These are phyloP conservation scores for Erythrocercus mccallii DNA, from an alignment of 2,113 vertebrate species.

Conservation along the genomic window DNA sequence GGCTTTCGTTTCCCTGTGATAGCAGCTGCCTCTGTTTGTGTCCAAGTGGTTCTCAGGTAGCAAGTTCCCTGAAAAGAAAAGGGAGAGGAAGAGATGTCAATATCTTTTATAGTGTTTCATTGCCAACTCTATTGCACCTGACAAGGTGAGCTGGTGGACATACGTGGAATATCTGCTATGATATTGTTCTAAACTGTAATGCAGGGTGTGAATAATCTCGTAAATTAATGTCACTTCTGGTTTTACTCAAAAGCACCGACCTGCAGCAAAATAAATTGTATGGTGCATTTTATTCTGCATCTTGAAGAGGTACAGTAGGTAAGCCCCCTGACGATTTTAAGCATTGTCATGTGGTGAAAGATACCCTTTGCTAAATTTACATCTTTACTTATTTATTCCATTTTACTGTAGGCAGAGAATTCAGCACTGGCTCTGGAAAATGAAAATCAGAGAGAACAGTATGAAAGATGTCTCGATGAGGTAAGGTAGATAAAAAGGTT, in stretches of 20 bases:
- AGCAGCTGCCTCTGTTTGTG: not conserved
- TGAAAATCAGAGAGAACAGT: slow-evolving; percentile 89
- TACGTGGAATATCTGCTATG: slow-evolving; percentile 20
- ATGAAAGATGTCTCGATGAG: slow-evolving; percentile 91
- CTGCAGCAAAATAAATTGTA: slow-evolving; percentile 16
- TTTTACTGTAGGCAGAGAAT: slow-evolving; percentile 82
- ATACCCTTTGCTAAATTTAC: slow-evolving; percentile 41
- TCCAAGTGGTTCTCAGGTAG: not conserved
- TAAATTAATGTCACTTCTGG: slow-evolving; percentile 44
- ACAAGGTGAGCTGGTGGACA: slow-evolving; percentile 19
- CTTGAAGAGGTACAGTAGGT: slow-evolving; percentile 15
- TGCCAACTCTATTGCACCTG: not conserved
- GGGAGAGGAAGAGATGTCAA: not conserved
- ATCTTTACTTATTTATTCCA: slow-evolving; percentile 30
- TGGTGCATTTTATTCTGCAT: slow-evolving; percentile 30
- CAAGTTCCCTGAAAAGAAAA: not conserved
- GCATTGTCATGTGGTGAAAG: slow-evolving; percentile 9
- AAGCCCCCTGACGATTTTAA: not conserved
- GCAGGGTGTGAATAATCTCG: slow-evolving; percentile 11
- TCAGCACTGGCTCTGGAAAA: slow-evolving; percentile 86
- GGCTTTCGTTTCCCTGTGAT: not conserved
- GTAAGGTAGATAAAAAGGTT: slow-evolving; percentile 71
- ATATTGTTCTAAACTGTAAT: slow-evolving; percentile 31
- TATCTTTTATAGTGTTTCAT: slow-evolving; percentile 15
- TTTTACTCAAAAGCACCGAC: slow-evolving; percentile 51